Conservation (phyloP, 2,113 vertebrate species). For the Pseudois nayaur region DNA sequence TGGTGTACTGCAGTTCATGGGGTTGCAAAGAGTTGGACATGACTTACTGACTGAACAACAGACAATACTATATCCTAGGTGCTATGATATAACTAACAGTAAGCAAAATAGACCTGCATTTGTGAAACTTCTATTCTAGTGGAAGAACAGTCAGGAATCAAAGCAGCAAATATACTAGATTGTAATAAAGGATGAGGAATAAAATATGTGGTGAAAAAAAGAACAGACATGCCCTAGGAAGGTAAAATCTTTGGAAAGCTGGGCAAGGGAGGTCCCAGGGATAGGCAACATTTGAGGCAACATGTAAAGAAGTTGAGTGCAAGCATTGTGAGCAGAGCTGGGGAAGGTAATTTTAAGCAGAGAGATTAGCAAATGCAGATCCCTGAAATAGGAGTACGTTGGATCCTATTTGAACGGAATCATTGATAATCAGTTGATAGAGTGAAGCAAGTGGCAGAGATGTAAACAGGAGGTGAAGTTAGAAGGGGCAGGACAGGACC, state of each 20-base stretch:
- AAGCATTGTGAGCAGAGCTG: background rate
- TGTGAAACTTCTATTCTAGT: background rate
- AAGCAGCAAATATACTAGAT: background rate
- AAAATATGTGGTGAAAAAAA: background rate
- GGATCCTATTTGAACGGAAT: background rate
- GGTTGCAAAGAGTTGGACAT: background rate
- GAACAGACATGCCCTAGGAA: background rate
- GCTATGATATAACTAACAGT: background rate
- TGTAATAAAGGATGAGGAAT: background rate
- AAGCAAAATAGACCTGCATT: background rate
- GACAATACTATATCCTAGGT: background rate
- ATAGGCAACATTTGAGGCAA: background rate
- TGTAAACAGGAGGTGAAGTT: background rate
- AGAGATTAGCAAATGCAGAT: background rate
- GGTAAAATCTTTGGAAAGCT: background rate
- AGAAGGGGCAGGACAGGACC: background rate
- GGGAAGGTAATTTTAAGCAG: background rate
- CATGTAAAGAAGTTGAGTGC: background rate
- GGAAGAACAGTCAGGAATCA: background rate
- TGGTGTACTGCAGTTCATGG: background rate
- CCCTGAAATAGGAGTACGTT: background rate
- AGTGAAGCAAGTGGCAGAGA: background rate
- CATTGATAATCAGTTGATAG: background rate
- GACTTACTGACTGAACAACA: background rate
- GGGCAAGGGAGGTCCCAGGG: accelerated